Percentiles rank a stretch among this genome's conserved stretches.
Evolutionary conservation across 1,140 invertebrate species (phyloP).

Genomic region (Drosophila fuyamai): DNA sequence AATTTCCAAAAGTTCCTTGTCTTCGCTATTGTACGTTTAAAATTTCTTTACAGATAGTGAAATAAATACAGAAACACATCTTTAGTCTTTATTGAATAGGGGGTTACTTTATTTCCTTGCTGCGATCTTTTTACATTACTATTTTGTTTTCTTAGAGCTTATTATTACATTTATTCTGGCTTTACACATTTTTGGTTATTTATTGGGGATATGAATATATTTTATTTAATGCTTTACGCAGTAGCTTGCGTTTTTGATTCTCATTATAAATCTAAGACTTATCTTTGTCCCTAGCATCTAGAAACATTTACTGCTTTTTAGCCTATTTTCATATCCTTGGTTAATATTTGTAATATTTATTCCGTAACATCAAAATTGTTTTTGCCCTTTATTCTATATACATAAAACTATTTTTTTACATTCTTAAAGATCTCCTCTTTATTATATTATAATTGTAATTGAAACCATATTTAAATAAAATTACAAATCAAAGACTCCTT

Average conservation of each 20-base stretch:
- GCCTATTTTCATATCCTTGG: constrained; percentile 11
- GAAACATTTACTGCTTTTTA: constrained; percentile 47
- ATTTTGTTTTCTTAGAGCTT: constrained; percentile 18
- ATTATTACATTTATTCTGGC: constrained; percentile 24
- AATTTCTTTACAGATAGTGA: neutral
- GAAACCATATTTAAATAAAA: constrained; percentile 21
- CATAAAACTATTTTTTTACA: constrained; percentile 33
- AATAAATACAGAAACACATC: neutral
- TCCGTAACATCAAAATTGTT: constrained; percentile 19
- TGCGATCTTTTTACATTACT: constrained; percentile 61
- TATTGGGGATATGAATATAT: constrained; percentile 69
- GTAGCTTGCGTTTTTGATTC: constrained; percentile 33
- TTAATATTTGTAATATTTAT: constrained; percentile 26
- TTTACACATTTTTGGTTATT: constrained; percentile 42
- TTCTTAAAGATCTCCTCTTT: constrained; percentile 9
- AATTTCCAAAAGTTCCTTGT: no score
- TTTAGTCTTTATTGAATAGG: constrained; percentile 29
- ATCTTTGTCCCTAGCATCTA: constrained; percentile 36
- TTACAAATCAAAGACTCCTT: neutral
- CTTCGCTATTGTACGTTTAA: no score
- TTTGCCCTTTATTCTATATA: constrained; percentile 42
- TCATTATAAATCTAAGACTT: constrained; percentile 42
- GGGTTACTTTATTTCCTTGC: constrained; percentile 24
- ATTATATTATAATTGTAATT: constrained; percentile 9
- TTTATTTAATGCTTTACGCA: constrained; percentile 63